Base-by-base conservation (phyloP, 2,113 vertebrate genomes). In the Diadophis punctatus region DNA sequence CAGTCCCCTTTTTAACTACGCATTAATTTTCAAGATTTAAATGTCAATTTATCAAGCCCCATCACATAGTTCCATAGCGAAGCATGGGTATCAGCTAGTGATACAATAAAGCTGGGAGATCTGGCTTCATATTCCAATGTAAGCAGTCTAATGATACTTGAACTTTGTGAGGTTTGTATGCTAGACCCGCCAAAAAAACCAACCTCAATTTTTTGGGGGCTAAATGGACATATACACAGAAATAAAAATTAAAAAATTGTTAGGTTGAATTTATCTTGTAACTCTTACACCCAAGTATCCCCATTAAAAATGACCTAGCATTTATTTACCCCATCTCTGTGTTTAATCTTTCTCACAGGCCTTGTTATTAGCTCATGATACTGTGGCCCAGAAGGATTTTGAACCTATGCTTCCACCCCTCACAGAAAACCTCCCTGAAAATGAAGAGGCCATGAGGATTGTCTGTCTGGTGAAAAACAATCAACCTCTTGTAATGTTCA, bases 391-490 rank as follows among this genome's bases (percentile, higher is more conserved):
- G 97, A 99, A 98, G 94, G 98, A 99, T 96, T 99, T 98, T 87
- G 98, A 99, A 52, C 99, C 99, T 0, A 95, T 97, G 3, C 98
- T 99, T 52, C 99, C 99, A 0, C 98, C 99, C 0, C 96, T 99
- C 96, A 98, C 99, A 0, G 98, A 98, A 20, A 98, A 98, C 23
- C 97, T 99, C 91, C 98, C 98, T 1, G 98, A 98, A 3, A 98
- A 98, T 3, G 99, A 99, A 93, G 99, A 99, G 94, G 98, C 98
- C 27, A 98, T 99, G 96, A 97, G 98, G 96, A 99, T 98, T 92
- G 98, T 99, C 91, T 99, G 99, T 94, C 96, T 99, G 96, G 99
- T 99, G 90, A 99, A 99, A 96, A 99, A 99, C 97, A 99, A 99
- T 48, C 99, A 99, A 94, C 98, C 99, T 34, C 96, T 99, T 98